phyloP scores from a whole-genome alignment of 1,140 invertebrate genomes.

The Brevipalpus yothersi region DNA sequence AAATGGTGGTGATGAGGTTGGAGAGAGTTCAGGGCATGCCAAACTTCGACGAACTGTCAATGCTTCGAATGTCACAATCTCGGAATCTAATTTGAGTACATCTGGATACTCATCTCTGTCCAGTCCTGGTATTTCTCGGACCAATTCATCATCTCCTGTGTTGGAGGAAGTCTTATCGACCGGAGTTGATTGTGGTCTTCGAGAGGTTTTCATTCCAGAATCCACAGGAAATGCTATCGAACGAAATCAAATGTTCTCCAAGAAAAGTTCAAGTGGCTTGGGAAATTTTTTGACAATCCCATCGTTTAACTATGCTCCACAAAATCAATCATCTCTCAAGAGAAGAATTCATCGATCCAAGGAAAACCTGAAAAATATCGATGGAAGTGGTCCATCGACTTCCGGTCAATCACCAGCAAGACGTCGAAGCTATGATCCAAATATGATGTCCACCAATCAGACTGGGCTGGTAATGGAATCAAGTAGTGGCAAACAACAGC shows the following conservation, averaged over 20 bases:
- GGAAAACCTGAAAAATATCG: not conserved
- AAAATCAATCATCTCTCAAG: not conserved
- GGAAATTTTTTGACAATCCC: constrained; percentile 2
- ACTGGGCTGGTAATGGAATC: not conserved
- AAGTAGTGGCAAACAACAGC: not conserved
- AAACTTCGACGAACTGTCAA: not conserved
- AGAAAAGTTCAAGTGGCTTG: not conserved
- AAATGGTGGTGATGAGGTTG: not conserved
- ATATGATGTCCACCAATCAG: not conserved
- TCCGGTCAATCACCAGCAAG: not conserved
- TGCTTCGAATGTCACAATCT: constrained; percentile 4
- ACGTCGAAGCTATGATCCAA: not conserved
- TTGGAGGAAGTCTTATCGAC: not conserved
- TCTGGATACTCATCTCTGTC: constrained; percentile 9
- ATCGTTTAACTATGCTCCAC: not conserved
- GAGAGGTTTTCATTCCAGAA: not conserved
- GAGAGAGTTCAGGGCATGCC: not conserved
- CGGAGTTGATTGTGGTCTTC: not conserved
- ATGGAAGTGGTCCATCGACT: not conserved
- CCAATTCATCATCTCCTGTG: constrained; percentile 6
- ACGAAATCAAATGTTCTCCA: not conserved
- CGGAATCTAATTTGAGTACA: constrained; percentile 9
- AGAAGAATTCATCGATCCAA: not conserved
- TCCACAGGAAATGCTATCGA: not conserved
- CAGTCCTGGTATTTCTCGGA: constrained; percentile 6